Conservation (phyloP, 2,888 invertebrate species). For the Brenthis hecate region DNA sequence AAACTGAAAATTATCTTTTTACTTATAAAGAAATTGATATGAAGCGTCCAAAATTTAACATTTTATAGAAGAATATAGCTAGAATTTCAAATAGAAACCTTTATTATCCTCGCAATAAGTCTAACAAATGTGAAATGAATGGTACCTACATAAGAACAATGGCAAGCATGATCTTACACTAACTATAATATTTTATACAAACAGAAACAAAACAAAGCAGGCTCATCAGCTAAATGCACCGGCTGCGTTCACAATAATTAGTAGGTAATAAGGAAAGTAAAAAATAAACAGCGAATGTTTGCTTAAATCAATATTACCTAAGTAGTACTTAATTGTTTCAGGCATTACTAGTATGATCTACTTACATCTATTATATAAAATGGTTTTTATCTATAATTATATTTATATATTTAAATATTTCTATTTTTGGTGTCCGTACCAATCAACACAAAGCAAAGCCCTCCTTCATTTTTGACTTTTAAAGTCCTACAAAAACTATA, state of each 20-base stretch:
- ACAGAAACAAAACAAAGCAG: slow-evolving; percentile 32
- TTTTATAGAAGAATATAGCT: neutral
- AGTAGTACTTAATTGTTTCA: too few relatives aligned
- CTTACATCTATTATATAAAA: too few relatives aligned
- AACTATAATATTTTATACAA: slow-evolving; percentile 34
- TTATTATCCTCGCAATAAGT: slow-evolving; percentile 1
- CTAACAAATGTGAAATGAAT: slow-evolving; percentile 11
- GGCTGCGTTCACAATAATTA: slow-evolving; percentile 33
- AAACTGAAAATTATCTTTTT: too few relatives aligned
- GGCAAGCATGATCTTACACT: slow-evolving; percentile 18
- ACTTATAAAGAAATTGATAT: too few relatives aligned
- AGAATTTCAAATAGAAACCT: neutral
- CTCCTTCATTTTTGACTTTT: too few relatives aligned
- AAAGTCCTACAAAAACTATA: too few relatives aligned
- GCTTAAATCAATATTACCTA: neutral
- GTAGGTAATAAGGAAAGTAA: slow-evolving; percentile 34
- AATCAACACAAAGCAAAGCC: too few relatives aligned
- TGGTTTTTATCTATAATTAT: too few relatives aligned
- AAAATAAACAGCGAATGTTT: slow-evolving; percentile 20
- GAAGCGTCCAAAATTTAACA: neutral
- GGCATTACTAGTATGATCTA: too few relatives aligned
- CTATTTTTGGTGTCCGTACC: too few relatives aligned
- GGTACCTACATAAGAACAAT: slow-evolving; percentile 8
- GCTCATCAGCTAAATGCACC: slow-evolving; percentile 42
- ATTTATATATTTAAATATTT: too few relatives aligned